phyloP scores from a whole-genome alignment of 2,113 vertebrate genomes.

The Echinops telfairi region DNA sequence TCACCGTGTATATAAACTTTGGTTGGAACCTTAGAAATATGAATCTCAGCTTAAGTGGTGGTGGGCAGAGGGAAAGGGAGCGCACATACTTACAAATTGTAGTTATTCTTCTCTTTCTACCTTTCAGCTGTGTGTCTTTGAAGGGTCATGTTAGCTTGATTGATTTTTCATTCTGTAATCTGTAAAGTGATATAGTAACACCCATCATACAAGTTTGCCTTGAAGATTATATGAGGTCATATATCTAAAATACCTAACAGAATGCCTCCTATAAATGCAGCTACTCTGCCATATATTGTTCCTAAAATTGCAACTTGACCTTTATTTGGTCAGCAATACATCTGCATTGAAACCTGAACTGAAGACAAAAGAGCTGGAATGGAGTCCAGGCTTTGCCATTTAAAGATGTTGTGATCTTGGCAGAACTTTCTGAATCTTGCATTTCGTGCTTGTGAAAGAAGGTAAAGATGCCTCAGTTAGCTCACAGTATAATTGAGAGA shows the following conservation, averaged over 20 bases:
- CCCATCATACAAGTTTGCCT: not conserved
- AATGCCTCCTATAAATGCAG: not conserved
- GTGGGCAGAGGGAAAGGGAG: not conserved
- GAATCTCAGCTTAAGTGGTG: not conserved
- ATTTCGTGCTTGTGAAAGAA: slow-evolving; percentile 10
- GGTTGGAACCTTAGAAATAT: not conserved
- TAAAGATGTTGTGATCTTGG: not conserved
- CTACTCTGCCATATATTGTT: slow-evolving; percentile 37
- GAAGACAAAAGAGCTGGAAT: not conserved
- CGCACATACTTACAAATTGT: not conserved
- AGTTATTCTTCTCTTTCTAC: not conserved
- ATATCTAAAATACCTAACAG: not conserved
- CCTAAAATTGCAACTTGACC: slow-evolving; percentile 25
- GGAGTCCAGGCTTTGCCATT: not conserved
- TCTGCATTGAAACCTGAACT: slow-evolving; percentile 53
- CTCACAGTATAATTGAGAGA: slow-evolving; percentile 9
- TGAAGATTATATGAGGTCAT: slow-evolving; percentile 4
- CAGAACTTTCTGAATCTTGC: slow-evolving; percentile 19
- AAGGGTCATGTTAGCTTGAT: slow-evolving; percentile 4
- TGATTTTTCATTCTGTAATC: slow-evolving; percentile 17
- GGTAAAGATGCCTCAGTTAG: slow-evolving; percentile 25
- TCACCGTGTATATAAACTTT: not conserved
- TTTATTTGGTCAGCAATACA: slow-evolving; percentile 1
- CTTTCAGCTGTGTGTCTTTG: slow-evolving; percentile 34
- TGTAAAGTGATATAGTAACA: slow-evolving; percentile 37